Conservation (phyloP, 2,797 vertebrate species). For the Pipistrellus pipistrellus region DNA sequence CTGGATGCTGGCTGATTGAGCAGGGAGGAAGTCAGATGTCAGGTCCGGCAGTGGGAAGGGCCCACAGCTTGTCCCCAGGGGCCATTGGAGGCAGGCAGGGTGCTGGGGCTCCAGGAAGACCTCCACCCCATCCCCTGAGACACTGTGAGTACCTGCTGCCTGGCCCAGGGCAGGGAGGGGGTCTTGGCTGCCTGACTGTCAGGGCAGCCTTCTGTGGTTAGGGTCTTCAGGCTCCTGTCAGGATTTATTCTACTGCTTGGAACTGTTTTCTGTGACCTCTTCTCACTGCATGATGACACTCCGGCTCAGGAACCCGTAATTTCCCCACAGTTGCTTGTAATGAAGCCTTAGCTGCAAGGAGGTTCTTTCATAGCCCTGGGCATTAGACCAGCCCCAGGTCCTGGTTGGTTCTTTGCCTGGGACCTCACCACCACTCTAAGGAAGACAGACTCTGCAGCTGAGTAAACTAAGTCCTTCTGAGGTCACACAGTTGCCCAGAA, state of each 20-base stretch:
- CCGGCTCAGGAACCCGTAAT: not conserved
- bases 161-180: not conserved
- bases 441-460: not conserved
- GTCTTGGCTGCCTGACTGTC: rapidly evolving
- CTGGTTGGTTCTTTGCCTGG: not conserved
- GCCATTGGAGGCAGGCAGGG: not conserved
- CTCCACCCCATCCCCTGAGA: not conserved
- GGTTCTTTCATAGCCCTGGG: not conserved
- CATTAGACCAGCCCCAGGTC: conserved; percentile 64
- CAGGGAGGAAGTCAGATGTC: conserved; percentile 72
- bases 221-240: not conserved
- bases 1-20: conserved; percentile 52
- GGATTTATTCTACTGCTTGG: not conserved
- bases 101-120: not conserved
- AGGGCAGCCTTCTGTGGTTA: not conserved
- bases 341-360: conserved; percentile 17
- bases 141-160: conserved; percentile 67
- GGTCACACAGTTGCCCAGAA: too few species aligned
- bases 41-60: conserved; percentile 7
- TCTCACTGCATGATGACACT: not conserved
- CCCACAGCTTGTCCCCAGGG: conserved; percentile 27
- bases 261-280: not conserved
- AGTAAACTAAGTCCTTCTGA: not conserved
- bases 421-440: not conserved
- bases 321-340: conserved; percentile 63